Percentiles rank a stretch among this genome's conserved stretches.
Conservation (phyloP, 2,113 vertebrate species). For the Acinonyx jubatus region DNA sequence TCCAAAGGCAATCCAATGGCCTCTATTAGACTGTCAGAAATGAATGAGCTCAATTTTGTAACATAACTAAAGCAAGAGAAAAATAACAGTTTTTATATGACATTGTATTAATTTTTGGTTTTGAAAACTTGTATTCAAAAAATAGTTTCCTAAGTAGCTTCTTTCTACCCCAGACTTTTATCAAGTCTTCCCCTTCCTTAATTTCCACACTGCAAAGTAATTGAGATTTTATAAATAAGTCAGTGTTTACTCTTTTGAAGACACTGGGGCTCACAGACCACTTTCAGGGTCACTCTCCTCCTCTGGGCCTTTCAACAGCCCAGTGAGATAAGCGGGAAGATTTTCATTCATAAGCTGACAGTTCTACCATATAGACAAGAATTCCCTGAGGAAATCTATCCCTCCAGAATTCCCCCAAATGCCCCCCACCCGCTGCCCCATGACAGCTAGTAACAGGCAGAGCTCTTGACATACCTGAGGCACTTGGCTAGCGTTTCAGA, state of each 20-base stretch:
- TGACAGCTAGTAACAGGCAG: not conserved
- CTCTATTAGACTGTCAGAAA: not conserved
- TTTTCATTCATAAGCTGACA: not conserved
- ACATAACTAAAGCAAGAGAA: not conserved
- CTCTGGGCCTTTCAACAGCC: not conserved
- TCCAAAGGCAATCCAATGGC: not conserved
- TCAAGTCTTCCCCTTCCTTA: conserved; percentile 26
- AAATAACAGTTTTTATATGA: not conserved
- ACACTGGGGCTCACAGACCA: not conserved
- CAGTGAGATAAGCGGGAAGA: not conserved
- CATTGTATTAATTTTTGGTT: not conserved
- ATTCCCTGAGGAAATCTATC: conserved; percentile 5
- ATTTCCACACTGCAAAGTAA: not conserved
- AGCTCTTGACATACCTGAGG: not conserved
- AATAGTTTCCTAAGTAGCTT: not conserved
- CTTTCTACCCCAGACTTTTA: not conserved
- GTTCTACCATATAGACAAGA: not conserved
- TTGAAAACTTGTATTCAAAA: not conserved
- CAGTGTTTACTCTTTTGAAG: not conserved
- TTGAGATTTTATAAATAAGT: conserved; percentile 18
- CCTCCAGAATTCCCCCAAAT: conserved; percentile 1
- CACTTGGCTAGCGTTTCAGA: not conserved
- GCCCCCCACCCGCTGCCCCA: not conserved
- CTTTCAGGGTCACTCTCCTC: not conserved
- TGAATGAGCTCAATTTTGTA: not conserved